Conservation (phyloP, 2,797 vertebrate species). For the Clarias laeviceps region DNA sequence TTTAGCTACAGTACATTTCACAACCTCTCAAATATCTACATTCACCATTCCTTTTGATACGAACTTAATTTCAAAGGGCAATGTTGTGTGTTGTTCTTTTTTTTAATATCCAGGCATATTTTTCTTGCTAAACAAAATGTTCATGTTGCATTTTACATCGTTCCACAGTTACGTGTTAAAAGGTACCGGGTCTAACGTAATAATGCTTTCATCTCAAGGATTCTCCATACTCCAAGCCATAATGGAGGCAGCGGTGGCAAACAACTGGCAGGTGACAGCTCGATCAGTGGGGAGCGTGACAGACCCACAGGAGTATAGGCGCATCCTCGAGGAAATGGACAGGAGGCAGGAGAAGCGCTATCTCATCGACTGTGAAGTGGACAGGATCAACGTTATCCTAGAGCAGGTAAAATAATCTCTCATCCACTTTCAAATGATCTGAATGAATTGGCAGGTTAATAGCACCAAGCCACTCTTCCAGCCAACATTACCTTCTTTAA, state of each 20-base stretch:
- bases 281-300: constrained; percentile 95
- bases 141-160: constrained; percentile 5
- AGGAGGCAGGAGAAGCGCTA: constrained; percentile 96
- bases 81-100: constrained; percentile 9
- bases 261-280: constrained; percentile 99
- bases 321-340: constrained; percentile 99
- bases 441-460: constrained; percentile 15
- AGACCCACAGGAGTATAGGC: constrained; percentile 91
- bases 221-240: constrained; percentile 98
- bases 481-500: neutral
- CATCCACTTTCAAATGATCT: neutral
- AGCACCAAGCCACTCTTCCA: neutral
- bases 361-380: constrained; percentile 96
- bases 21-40: constrained; percentile 23
- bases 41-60: neutral
- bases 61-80: constrained; percentile 8
- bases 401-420: constrained; percentile 84
- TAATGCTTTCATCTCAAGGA: constrained; percentile 68
- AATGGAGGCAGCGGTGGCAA: constrained; percentile 98
- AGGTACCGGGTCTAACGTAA: neutral
- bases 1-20: constrained; percentile 16
- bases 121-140: constrained; percentile 28
- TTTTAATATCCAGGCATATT: constrained; percentile 6
- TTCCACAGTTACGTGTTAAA: neutral
- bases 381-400: constrained; percentile 95